Percentiles rank a stretch among this genome's conserved stretches.
Evolutionary conservation across 2,888 invertebrate genomes (phyloP).

Genomic region (Trichopria drosophilae): DNA sequence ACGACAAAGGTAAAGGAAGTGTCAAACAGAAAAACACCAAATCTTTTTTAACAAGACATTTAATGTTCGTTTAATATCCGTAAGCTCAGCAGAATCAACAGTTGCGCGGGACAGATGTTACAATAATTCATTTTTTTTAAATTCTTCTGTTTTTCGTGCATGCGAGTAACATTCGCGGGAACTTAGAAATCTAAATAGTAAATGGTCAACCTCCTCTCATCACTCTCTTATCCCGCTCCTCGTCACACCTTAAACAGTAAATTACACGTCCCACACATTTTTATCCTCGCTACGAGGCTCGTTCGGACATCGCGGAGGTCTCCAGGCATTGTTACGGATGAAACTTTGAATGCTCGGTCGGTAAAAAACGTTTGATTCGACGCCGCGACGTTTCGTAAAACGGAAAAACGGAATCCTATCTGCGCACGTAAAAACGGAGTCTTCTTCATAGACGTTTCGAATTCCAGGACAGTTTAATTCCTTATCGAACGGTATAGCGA

Average conservation of each 20-base stretch:
- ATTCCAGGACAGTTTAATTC: no score
- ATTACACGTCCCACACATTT: constrained; percentile 32
- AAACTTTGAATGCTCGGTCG: no score
- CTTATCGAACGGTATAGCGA: no score
- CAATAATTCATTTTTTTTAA: constrained; percentile 16
- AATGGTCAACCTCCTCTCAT: constrained; percentile 38
- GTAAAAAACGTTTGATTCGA: constrained; percentile 36
- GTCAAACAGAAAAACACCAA: constrained; percentile 14
- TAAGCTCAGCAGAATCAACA: constrained; percentile 53
- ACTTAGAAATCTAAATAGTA: constrained; percentile 41
- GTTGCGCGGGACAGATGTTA: constrained; percentile 48
- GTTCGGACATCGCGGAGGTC: not conserved
- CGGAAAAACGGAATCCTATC: no score
- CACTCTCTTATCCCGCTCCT: constrained; percentile 35
- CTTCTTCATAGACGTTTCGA: no score
- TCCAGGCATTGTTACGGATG: no score
- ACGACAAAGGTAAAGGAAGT: no score
- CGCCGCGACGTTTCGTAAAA: no score
- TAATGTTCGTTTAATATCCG: constrained; percentile 51
- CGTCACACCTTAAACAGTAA: constrained; percentile 38
- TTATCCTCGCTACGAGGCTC: not conserved
- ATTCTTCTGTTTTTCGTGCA: constrained; percentile 11
- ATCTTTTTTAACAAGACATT: constrained; percentile 52
- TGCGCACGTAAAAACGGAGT: no score
- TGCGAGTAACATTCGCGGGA: constrained; percentile 38